phyloP scores from a whole-genome alignment of 2,113 vertebrate genomes.

The Sebastes fasciatus region DNA sequence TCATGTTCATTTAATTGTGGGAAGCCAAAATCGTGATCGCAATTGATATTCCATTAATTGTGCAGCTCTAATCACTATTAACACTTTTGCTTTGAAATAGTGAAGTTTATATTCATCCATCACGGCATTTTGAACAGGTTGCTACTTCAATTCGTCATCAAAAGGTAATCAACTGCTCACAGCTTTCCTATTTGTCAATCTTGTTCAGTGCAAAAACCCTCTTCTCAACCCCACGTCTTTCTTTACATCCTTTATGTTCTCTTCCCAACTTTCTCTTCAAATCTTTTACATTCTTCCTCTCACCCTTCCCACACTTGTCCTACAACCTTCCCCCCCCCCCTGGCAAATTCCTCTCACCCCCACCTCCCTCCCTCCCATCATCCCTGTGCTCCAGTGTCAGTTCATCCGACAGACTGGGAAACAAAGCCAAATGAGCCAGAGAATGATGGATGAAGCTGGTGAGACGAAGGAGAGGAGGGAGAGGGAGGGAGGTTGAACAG shows the following conservation, averaged over 20 bases:
- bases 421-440: constrained; percentile 82
- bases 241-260: constrained; percentile 6
- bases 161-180: constrained; percentile 17
- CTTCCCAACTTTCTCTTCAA: constrained; percentile 10
- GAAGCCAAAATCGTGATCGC: too few relatives aligned
- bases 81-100: constrained; percentile 27
- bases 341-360: not conserved
- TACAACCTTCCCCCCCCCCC: not conserved
- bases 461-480: constrained; percentile 74
- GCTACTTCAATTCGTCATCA: constrained; percentile 22
- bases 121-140: constrained; percentile 13
- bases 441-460: constrained; percentile 84
- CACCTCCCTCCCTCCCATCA: constrained; percentile 45
- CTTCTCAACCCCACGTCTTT: not conserved
- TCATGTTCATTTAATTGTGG: too few relatives aligned
- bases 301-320: not conserved
- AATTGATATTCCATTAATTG: too few relatives aligned
- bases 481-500: not conserved
- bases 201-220: not conserved
- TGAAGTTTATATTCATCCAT: constrained; percentile 7
- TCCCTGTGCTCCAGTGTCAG: constrained; percentile 73
- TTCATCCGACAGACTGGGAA: constrained; percentile 83
- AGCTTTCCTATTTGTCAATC: constrained; percentile 7
- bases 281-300: constrained; percentile 3
- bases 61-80: constrained; percentile 1